Evolutionary conservation across 2,797 vertebrate species (phyloP).

Genomic region (Odontamblyopus lacepedii): DNA sequence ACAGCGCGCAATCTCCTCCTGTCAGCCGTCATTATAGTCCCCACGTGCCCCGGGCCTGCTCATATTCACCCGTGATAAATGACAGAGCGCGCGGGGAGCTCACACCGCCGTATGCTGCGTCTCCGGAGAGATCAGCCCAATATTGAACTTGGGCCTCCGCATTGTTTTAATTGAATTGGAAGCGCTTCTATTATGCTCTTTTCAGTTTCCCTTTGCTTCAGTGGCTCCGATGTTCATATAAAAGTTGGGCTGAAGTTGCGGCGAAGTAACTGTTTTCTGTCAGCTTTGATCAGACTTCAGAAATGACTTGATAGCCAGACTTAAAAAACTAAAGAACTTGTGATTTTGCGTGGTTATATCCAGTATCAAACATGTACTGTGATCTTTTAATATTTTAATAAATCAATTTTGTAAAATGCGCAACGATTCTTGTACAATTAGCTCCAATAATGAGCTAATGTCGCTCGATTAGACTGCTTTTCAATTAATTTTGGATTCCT

Average conservation of each 20-base stretch:
- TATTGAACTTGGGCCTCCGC: conserved; percentile 50
- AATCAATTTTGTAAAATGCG: too few relatives aligned
- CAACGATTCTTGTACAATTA: too few relatives aligned
- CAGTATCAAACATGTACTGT: too few relatives aligned
- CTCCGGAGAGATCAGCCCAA: conserved; percentile 48
- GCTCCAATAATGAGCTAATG: background rate
- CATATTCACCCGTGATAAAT: conserved; percentile 66
- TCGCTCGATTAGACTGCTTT: background rate
- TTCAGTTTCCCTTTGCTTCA: conserved; percentile 14
- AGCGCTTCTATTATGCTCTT: conserved; percentile 9
- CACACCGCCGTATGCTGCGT: conserved; percentile 32
- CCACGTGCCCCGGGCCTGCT: conserved; percentile 40
- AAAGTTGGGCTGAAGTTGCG: background rate
- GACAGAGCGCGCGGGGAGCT: conserved; percentile 34
- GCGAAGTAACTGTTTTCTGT: background rate
- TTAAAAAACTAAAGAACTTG: background rate
- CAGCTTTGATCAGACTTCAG: background rate
- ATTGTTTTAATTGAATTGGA: conserved; percentile 27
- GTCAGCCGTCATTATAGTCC: conserved; percentile 59
- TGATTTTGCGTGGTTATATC: background rate
- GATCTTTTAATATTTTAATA: too few relatives aligned
- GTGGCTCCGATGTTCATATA: background rate
- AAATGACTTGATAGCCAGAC: background rate
- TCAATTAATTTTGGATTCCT: background rate
- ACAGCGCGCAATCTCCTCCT: conserved; percentile 67